Evolutionary conservation across 2,797 vertebrate genomes (phyloP).

Genomic region (Sarcoramphus papa): DNA sequence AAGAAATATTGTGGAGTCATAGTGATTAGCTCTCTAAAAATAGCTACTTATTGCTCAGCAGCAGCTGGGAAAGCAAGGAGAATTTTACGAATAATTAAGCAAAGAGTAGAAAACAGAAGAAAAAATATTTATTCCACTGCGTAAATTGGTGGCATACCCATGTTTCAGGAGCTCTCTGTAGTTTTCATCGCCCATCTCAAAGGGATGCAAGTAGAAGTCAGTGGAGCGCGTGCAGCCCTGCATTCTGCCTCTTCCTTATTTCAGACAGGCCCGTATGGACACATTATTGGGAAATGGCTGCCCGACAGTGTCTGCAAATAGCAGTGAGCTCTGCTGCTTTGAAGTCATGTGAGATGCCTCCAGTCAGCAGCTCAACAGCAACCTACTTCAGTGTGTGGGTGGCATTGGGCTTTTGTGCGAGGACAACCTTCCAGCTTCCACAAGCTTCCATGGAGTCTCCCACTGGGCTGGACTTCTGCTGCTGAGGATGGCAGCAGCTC

Average conservation of each 20-base stretch:
- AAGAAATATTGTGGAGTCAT: background rate
- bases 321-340: background rate
- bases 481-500: background rate
- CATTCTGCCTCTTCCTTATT: no score
- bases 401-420: background rate
- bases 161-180: background rate
- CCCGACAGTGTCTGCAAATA: background rate
- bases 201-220: background rate
- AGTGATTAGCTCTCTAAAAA: constrained; percentile 38
- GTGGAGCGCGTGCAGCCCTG: rapidly evolving
- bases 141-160: background rate
- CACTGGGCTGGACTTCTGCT: background rate
- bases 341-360: background rate
- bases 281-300: rapidly evolving
- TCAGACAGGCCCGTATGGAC: rapidly evolving
- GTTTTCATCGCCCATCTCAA: background rate
- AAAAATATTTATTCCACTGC: background rate
- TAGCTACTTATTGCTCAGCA: constrained; percentile 28
- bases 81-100: constrained; percentile 39
- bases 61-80: constrained; percentile 19
- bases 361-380: background rate
- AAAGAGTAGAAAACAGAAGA: constrained; percentile 14
- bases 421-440: background rate
- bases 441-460: background rate
- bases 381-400: rapidly evolving